These are phyloP conservation scores for Chloropsis hardwickii DNA, from an alignment of 2,113 vertebrate species.

Conservation along the genomic window DNA sequence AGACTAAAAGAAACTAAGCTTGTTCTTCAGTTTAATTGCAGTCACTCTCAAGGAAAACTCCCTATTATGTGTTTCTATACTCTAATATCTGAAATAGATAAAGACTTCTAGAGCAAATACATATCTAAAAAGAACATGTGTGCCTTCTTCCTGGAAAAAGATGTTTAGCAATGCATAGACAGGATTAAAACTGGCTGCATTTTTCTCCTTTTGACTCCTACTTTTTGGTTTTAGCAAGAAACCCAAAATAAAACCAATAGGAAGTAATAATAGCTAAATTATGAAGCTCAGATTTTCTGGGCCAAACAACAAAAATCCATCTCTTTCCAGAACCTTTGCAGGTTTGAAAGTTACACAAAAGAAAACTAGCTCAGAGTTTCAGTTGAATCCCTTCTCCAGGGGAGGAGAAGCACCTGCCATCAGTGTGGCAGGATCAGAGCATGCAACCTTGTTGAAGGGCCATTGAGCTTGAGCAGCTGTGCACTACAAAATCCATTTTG, in stretches of 20 bases:
- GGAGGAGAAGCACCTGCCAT: not conserved
- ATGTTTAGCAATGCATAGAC: not conserved
- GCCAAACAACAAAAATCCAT: not conserved
- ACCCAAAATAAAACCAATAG: not conserved
- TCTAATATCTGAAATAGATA: not conserved
- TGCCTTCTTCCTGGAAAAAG: not conserved
- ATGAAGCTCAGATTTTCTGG: not conserved
- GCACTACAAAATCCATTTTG: not conserved
- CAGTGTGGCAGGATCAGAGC: not conserved
- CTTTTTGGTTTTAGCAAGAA: not conserved
- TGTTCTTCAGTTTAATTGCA: not conserved
- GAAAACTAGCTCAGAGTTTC: not conserved
- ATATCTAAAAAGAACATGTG: not conserved
- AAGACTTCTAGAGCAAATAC: not conserved
- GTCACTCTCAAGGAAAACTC: no score
- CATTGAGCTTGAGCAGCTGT: not conserved
- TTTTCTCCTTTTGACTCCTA: not conserved
- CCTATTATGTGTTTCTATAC: not conserved
- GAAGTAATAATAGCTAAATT: not conserved
- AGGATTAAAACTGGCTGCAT: not conserved
- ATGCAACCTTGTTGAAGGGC: fast-evolving
- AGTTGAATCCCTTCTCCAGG: not conserved
- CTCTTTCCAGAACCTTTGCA: not conserved
- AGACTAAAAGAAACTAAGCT: not conserved
- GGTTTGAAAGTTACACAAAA: not conserved